Evolutionary conservation across 2,797 vertebrate genomes (phyloP), one percentile per base, ranked within the genome.

Genomic region (Fistularia commersonii): DNA sequence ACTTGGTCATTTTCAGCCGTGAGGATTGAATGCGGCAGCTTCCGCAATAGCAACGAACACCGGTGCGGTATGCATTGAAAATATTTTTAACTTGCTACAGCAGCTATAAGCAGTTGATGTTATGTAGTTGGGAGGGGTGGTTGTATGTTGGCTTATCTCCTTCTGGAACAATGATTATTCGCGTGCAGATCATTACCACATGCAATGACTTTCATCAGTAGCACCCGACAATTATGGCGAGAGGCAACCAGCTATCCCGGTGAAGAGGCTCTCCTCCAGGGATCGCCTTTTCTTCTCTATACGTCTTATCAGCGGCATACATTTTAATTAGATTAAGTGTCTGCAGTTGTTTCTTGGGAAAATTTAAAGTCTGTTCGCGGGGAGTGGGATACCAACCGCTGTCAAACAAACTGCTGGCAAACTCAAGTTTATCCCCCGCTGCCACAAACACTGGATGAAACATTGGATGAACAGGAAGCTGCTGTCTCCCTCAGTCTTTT

Each of bases 131-230:
- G 23, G 44, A 72, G 10, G 37, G 13, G 36, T 14, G 47, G 47
- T 34, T 35, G 47, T 34, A 39, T 38, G 47, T 15, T 48, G 35
- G 64, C 60, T 61, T 67, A 55, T 78, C 77, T 76, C 68, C 71
- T 61, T 73, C 66, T 68, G 67, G 58, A 77, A 55, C 76, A 64
- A 54, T 62, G 76, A 79, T 85, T 64, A 66, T 74, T 76, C 66
- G 67, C 56, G 54, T 54, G 41, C 61, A 58, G 68, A 71, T 71
- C 74, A 57, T 79, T 69, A 63, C 73, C 67, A 61, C 72, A 63
- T 47, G 66, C 65, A 74, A 80, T 58, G 68, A 61, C 68, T 63
- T 79, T 71, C 69, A 74, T 76, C 77, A 69, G 66, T 69, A 63
- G 67, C 56, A 74, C 56, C 74, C 73, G 41, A 50, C 74, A 53